Evolutionary conservation across 2,888 invertebrate species (phyloP), one percentile per base, ranked within the genome.

Genomic region (Aspidiotus destructor): DNA sequence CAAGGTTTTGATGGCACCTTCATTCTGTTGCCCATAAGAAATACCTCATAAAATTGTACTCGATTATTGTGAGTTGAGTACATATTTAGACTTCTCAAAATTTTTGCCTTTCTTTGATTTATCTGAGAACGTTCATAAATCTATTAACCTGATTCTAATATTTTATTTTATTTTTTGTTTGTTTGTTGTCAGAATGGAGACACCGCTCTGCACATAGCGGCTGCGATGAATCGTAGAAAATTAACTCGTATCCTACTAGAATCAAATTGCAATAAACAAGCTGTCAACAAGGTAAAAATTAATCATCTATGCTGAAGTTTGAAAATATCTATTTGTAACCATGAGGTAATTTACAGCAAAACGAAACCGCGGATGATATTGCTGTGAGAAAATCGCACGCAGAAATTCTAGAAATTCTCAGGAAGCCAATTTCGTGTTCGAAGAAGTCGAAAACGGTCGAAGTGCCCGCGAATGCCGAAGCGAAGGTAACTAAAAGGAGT

Each of bases 141-240:
- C 28, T 28, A 5, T 1, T 28, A 28, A 28, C 28, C 28, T 28
- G n/a, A n/a, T n/a, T n/a, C n/a, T n/a, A n/a, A n/a, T n/a, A n/a
- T n/a, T n/a, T n/a, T n/a, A n/a, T 28, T 28, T 28, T 3, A 3
- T 28, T 28, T 28, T 3, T 28, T 28, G 2, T 28, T 28, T 28
- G 2, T 28, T 28, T 28, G 28, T 28, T 28, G 2, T 28, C 72
- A 83, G 82, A 97, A 97, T 79, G 94, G 94, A 0, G 96, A 97
- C 79, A 93, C 94, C 0, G 88, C 93, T 0, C 80, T 97, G 13
- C 96, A 97, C 78, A 94, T 97, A 74, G 87, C 94, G 0, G 88
- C 93, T 9, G 95, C 95, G 1, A 92, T 96, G 90, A 93, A 93
- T 8, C 82, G 94, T 28, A 80, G 93, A 67, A 96, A 96, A 79